Conservation (phyloP, 2,797 vertebrate species). For the Chelidonichthys spinosus region DNA sequence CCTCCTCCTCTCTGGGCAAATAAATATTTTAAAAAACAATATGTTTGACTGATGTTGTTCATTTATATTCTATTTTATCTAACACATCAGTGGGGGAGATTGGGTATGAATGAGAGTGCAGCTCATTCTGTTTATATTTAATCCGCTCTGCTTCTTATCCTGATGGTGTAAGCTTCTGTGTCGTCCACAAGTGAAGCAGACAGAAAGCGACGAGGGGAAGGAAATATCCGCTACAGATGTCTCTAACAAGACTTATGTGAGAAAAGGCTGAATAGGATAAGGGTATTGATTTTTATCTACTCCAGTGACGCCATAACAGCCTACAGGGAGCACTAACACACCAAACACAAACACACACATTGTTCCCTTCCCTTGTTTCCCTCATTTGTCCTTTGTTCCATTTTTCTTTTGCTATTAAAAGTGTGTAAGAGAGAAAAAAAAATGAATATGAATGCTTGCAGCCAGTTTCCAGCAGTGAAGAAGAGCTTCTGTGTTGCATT, state of each 20-base stretch:
- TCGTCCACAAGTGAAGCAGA: slow-evolving; percentile 36
- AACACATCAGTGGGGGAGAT: slow-evolving; percentile 4
- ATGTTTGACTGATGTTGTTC: slow-evolving; percentile 21
- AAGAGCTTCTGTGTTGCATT: neutral
- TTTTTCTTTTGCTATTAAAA: slow-evolving; percentile 50
- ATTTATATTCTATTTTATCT: slow-evolving; percentile 31
- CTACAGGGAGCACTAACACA: slow-evolving; percentile 53
- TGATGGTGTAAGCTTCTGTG: slow-evolving; percentile 43
- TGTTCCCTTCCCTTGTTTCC: slow-evolving; percentile 16
- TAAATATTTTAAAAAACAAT: slow-evolving; percentile 14
- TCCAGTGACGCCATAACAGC: slow-evolving; percentile 54
- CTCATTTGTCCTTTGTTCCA: slow-evolving; percentile 43
- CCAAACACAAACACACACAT: slow-evolving; percentile 33
- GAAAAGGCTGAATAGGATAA: slow-evolving; percentile 64
- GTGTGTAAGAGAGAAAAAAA: slow-evolving; percentile 15
- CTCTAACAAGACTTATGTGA: slow-evolving; percentile 68
- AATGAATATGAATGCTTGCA: neutral
- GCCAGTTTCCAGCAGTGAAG: neutral
- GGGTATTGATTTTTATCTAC: slow-evolving; percentile 67
- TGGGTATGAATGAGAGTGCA: slow-evolving; percentile 12
- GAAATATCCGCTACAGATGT: slow-evolving; percentile 57
- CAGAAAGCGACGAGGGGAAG: slow-evolving; percentile 46
- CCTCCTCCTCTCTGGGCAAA: slow-evolving; percentile 5
- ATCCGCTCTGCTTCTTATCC: slow-evolving; percentile 49
- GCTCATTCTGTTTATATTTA: slow-evolving; percentile 38